Conservation (phyloP, 2,113 vertebrate genomes). For the Regulus satrapa region DNA sequence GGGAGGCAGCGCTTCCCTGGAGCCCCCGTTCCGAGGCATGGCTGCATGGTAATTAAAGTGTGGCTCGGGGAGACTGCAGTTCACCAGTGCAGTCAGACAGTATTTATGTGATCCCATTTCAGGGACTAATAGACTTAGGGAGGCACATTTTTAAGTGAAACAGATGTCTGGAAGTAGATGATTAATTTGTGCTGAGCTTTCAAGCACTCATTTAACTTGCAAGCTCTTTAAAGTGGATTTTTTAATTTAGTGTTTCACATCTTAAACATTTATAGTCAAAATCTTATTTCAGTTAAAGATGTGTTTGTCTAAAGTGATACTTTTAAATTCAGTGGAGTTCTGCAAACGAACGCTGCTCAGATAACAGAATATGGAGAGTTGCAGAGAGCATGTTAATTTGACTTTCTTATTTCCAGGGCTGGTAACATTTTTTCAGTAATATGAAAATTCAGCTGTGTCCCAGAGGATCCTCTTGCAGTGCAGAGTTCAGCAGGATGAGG, state of each 20-base stretch:
- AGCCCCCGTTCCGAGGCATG: not conserved
- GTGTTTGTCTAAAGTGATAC: not conserved
- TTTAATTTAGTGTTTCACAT: not conserved
- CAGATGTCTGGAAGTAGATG: slow-evolving; percentile 9
- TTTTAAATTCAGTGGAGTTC: not conserved
- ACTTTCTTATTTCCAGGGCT: not conserved
- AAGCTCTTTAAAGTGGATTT: not conserved
- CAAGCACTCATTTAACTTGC: not conserved
- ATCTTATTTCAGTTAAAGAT: not conserved
- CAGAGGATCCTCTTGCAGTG: not conserved
- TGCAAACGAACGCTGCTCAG: not conserved
- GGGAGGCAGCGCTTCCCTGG: not conserved
- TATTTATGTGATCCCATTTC: not conserved
- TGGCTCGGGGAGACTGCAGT: not conserved
- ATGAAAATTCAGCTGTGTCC: not conserved
- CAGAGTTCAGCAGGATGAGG: not conserved
- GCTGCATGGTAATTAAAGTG: not conserved
- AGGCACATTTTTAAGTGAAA: not conserved
- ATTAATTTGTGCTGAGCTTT: slow-evolving; percentile 21
- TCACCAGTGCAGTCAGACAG: not conserved
- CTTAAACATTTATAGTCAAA: not conserved
- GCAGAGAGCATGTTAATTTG: not conserved
- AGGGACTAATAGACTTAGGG: not conserved
- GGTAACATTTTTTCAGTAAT: not conserved
- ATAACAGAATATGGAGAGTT: not conserved